Evolutionary conservation across 2,113 vertebrate genomes (phyloP), one percentile per base, ranked within the genome.

Genomic region (Ardeotis arabs): DNA sequence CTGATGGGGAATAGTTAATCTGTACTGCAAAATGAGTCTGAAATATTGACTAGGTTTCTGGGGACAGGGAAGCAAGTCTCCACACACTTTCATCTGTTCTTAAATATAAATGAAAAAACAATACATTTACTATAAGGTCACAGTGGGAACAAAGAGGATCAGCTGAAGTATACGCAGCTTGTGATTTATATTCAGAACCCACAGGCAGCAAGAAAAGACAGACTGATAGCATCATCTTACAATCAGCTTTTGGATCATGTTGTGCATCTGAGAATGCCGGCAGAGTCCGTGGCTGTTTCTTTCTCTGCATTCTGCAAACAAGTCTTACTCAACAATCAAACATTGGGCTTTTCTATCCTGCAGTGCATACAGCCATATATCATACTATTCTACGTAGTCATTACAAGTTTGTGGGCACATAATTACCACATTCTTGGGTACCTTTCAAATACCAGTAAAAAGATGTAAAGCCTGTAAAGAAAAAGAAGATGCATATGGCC

Each of bases 21-120:
- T 70, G 69, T 91, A 95, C 39, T 90, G 64, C 21, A 74, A 49
- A 92, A 91, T 69, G 31, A 47, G 24, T 60, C 56, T 95, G 95
- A 96, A 97, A 96, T 90, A 97, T 31, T 96, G 96, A 95, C 97
- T 93, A 87, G 9, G 58, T 69, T 95, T 94, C 66, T 90, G 62
- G 3, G 45, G 78, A n/a, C 41, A 89, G 64, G 76, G 84, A 79
- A 95, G 85, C 76, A 93, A 94, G 95, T 84, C 90, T 50, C 95
- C 96, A 84, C 67, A 93, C 91, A 92, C 93, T 95, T 97, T 98
- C 94, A 97, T 96, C 91, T 97, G 78, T 94, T 92, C 94, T 98
- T 97, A 97, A 97, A 95, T 97, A 97, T 96, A 97, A 97, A 98
- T 97, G 93, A 97, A 97, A 93, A 96, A 97, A 93, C 97, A 98